These are phyloP conservation scores for Liparis tanakae DNA, from an alignment of 2,797 vertebrate species.

Conservation along the genomic window DNA sequence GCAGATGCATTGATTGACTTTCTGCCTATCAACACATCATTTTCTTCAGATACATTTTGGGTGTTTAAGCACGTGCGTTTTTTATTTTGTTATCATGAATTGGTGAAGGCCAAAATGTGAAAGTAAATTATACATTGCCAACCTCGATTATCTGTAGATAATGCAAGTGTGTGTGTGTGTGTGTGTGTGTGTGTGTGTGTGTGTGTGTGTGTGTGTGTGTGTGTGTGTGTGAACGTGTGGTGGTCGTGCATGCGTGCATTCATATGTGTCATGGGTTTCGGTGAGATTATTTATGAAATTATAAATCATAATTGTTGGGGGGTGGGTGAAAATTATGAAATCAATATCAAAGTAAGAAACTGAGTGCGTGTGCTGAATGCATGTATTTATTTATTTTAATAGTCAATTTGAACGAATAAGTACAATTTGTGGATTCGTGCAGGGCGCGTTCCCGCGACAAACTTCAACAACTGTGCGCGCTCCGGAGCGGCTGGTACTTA, in stretches of 20 bases:
- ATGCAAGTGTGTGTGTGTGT: too few relatives aligned
- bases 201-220: too few relatives aligned
- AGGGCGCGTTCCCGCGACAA: constrained; percentile 72
- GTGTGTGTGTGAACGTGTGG: too few relatives aligned
- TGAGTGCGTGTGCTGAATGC: too few relatives aligned
- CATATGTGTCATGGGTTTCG: not conserved
- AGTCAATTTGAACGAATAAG: not conserved
- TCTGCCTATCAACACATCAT: not conserved
- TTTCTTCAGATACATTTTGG: too few relatives aligned
- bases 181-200: too few relatives aligned
- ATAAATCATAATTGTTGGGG: not conserved
- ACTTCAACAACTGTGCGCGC: constrained; percentile 80
- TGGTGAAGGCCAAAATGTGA: not conserved
- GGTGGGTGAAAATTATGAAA: not conserved
- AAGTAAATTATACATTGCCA: not conserved
- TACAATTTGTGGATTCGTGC: constrained; percentile 38
- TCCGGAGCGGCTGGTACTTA: constrained; percentile 74
- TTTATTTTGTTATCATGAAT: too few relatives aligned
- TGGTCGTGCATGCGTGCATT: not conserved
- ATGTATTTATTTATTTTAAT: too few relatives aligned
- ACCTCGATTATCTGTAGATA: not conserved
- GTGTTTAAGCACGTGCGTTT: too few relatives aligned
- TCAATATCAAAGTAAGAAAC: not conserved
- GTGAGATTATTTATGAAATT: not conserved
- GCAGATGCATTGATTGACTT: not conserved